Conservation (phyloP, 2,888 invertebrate species). For the Drosophila birchii region DNA sequence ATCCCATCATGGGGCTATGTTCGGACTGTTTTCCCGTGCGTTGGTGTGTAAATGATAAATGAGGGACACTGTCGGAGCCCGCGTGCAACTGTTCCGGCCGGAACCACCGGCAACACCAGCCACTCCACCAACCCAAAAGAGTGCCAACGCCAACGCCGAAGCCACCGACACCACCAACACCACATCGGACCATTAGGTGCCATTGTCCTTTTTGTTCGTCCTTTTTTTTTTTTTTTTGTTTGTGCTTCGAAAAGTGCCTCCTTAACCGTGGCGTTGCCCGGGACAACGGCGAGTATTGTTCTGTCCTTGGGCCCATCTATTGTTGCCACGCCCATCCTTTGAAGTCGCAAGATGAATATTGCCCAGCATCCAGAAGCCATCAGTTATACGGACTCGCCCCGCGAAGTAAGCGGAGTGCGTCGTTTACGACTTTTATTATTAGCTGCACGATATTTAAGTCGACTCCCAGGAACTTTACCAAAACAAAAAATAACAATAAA, state of each 20-base stretch:
- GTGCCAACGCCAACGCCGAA: constrained; percentile 44
- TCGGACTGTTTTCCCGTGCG: constrained; percentile 64
- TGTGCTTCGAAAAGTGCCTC: constrained; percentile 38
- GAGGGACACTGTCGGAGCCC: constrained; percentile 61
- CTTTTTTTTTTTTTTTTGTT: constrained; percentile 32
- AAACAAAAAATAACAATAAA: constrained; percentile 1
- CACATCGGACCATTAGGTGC: constrained; percentile 70
- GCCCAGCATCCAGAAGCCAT: constrained; percentile 41
- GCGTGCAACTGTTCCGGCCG: constrained; percentile 59
- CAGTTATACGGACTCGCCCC: constrained; percentile 24
- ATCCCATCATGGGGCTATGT: constrained; percentile 23
- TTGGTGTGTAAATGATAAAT: constrained; percentile 79
- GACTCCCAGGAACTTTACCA: background rate
- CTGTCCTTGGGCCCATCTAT: constrained; percentile 32
- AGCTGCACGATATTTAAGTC: constrained; percentile 16
- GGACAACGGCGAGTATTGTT: constrained; percentile 33
- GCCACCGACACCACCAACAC: constrained; percentile 59
- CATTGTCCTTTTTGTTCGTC: constrained; percentile 60
- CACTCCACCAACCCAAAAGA: constrained; percentile 13
- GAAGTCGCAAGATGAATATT: constrained; percentile 40
- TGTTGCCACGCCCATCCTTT: constrained; percentile 36
- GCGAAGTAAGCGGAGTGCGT: constrained; percentile 15
- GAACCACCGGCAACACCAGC: constrained; percentile 59
- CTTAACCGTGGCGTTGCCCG: constrained; percentile 37
- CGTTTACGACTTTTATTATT: constrained; percentile 29